Evolutionary conservation across 2,797 vertebrate species (phyloP).

Genomic region (Argyrosomus regius): DNA sequence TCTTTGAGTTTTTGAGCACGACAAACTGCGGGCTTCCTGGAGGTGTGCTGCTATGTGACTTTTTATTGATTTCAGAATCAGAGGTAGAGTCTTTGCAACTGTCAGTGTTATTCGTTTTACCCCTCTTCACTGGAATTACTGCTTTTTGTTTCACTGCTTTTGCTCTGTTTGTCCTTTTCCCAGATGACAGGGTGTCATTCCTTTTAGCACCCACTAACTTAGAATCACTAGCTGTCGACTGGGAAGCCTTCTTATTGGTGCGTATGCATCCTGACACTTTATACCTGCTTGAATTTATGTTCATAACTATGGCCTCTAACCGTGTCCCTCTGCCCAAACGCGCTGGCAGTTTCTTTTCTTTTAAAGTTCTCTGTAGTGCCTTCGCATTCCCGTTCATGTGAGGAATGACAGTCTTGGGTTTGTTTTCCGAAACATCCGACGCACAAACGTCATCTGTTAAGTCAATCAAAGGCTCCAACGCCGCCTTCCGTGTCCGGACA

Average conservation of each 20-base stretch:
- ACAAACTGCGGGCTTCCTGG: conserved; percentile 43
- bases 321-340: conserved; percentile 80
- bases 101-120: conserved; percentile 57
- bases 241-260: conserved; percentile 60
- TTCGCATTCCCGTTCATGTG: conserved; percentile 71
- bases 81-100: conserved; percentile 81
- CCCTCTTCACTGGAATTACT: conserved; percentile 38
- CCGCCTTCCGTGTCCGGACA: conserved; percentile 21
- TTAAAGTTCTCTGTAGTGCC: conserved; percentile 63
- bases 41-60: conserved; percentile 45
- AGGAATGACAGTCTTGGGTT: conserved; percentile 42
- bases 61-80: conserved; percentile 67
- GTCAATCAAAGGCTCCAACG: conserved; percentile 58
- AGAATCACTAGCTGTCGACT: conserved; percentile 15
- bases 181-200: not conserved
- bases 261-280: conserved; percentile 74
- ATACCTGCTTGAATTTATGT: conserved; percentile 82
- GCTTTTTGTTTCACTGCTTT: conserved; percentile 55
- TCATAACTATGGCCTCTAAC: conserved; percentile 85
- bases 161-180: conserved; percentile 29
- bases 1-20: conserved; percentile 37
- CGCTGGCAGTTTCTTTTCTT: conserved; percentile 77
- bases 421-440: conserved; percentile 49
- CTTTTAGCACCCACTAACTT: conserved; percentile 25
- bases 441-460: conserved; percentile 58